Evolutionary conservation across 1,140 invertebrate species (phyloP), one percentile per base, ranked within the genome.

Genomic region (Tetraneura akinire): DNA sequence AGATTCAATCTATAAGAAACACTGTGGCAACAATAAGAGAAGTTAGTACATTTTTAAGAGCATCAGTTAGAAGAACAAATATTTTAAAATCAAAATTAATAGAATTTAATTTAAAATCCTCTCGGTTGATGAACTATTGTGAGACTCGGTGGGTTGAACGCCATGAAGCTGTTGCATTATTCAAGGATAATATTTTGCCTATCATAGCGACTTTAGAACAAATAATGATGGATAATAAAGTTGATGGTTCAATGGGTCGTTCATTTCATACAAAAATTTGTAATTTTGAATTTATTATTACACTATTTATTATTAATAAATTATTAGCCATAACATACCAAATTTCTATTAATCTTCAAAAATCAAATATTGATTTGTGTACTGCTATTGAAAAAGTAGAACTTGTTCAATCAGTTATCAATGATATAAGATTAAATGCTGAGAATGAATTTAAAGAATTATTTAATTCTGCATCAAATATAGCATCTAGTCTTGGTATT

Each of bases 41-140:
- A 80, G 73, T 74, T 51, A 80, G 53, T 51, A 80, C 23, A 32
- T 81, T 81, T 80, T 82, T 82, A 80, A 82, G 32, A 11, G 42
- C 70, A 4, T 71, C 42, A 5, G 32, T 78, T 32, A 81, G 53
- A 74, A 47, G 23, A 53, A 57, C 55, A 57, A 57, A 57, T 57
- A 26, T 26, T 57, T 57, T 57, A 23, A 57, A 55, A 55, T 55
- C 53, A 21, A 55, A 55, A 55, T 55, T 55, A 55, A 55, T 55
- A 55, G 2, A 55, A 55, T 55, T n/a, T 55, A 55, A 21, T 10
- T 55, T 55, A 23, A 51, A 51, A 55, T 55, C 9, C 5, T 55
- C n/a, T 18, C n/a, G 51, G 8, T 55, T 55, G 51, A 55, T 55
- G 51, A 55, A 55, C n/a, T 55, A 55, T 8, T 55, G 18, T 55